A percentile compares a stretch with the other conserved stretches of the same genome.
These are phyloP conservation scores for Prosapia bicincta DNA, from an alignment of 2,888 invertebrate species.

Conservation along the genomic window DNA sequence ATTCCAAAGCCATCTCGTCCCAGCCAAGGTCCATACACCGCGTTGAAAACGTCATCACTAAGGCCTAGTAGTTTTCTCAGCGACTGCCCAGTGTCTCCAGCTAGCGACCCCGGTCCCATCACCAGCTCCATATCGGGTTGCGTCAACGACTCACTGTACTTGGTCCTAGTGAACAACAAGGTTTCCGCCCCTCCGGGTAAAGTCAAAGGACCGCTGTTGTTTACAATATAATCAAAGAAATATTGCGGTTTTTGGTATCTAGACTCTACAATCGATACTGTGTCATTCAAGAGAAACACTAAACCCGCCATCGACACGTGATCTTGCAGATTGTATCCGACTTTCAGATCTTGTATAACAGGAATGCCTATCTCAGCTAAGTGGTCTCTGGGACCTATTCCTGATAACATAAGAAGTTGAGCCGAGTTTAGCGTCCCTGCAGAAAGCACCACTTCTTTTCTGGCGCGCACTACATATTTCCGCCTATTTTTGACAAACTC, in stretches of 20 bases:
- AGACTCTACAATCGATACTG: conserved; percentile 40
- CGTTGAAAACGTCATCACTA: conserved; percentile 45
- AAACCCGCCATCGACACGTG: conserved; percentile 47
- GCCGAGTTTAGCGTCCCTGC: conserved; percentile 88
- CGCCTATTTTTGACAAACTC: conserved; percentile 56
- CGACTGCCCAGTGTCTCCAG: conserved; percentile 50
- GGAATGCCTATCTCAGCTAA: conserved; percentile 45
- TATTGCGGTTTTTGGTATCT: conserved; percentile 40
- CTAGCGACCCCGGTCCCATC: conserved; percentile 50
- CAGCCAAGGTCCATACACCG: conserved; percentile 48
- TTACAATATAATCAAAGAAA: conserved; percentile 44
- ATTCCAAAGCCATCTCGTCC: conserved; percentile 51
- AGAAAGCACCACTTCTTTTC: conserved; percentile 78
- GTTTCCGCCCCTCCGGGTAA: conserved; percentile 50
- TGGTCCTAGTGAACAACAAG: conserved; percentile 48
- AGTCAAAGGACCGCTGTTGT: conserved; percentile 45
- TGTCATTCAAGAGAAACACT: conserved; percentile 43
- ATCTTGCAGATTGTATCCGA: conserved; percentile 48
- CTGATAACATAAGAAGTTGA: conserved; percentile 85
- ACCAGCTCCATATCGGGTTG: conserved; percentile 51
- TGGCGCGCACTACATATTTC: conserved; percentile 53
- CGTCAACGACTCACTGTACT: conserved; percentile 45
- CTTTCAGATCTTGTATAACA: conserved; percentile 46
- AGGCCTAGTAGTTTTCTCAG: conserved; percentile 44
- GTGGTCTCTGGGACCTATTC: conserved; percentile 51